Conservation (phyloP, 2,888 invertebrate species). For the Smittia aterrima region DNA sequence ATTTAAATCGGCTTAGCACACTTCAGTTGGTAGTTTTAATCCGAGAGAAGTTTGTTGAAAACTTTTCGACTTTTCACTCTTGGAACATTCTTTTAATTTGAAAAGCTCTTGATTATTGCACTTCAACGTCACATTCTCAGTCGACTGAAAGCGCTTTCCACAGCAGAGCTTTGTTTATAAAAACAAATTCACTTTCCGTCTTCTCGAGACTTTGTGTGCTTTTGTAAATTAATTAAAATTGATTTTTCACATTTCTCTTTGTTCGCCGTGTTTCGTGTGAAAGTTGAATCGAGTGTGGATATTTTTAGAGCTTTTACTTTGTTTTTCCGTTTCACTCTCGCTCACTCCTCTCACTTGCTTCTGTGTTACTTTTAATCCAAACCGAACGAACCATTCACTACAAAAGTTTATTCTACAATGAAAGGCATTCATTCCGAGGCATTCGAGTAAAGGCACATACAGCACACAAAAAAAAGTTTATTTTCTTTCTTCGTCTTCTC, state of each 20-base stretch:
- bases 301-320: conserved; percentile 33
- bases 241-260: conserved; percentile 40
- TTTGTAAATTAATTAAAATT: conserved; percentile 42
- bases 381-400: conserved; percentile 38
- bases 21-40: too few species aligned
- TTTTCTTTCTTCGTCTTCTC: conserved; percentile 12
- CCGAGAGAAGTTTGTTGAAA: too few species aligned
- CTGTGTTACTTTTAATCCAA: conserved; percentile 16
- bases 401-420: conserved; percentile 39
- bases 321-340: neutral
- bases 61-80: too few species aligned
- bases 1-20: too few species aligned
- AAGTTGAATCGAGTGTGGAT: conserved; percentile 36
- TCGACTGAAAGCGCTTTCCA: too few species aligned
- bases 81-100: too few species aligned
- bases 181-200: too few species aligned
- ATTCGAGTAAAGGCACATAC: neutral
- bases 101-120: too few species aligned
- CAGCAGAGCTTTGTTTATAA: too few species aligned
- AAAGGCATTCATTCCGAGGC: conserved; percentile 1
- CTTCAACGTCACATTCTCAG: too few species aligned
- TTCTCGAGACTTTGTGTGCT: conserved; percentile 5
- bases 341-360: neutral
- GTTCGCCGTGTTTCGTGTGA: conserved; percentile 28
- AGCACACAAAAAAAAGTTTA: neutral